Evolutionary conservation across 1,140 invertebrate species (phyloP).

Genomic region (Ceratina japonica): DNA sequence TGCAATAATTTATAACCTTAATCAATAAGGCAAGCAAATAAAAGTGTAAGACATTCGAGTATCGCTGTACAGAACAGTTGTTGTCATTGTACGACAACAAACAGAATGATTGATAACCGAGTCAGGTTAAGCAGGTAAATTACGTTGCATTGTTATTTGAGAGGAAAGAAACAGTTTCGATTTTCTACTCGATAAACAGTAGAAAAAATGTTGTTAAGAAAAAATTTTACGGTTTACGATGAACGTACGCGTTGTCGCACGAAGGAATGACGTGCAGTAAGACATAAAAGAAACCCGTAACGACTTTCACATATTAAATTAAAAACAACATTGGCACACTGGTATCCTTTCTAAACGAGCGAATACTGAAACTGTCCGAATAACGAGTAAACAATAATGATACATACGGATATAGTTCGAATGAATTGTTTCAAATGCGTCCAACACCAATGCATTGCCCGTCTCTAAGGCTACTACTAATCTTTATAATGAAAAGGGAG

Average conservation of each 20-base stretch:
- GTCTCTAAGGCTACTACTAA: constrained; percentile 14
- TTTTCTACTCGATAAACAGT: constrained; percentile 1
- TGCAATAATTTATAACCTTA: constrained; percentile 28
- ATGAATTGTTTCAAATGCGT: constrained; percentile 8
- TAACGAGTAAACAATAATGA: constrained; percentile 6
- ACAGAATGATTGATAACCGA: neutral
- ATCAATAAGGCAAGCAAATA: neutral
- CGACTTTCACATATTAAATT: neutral
- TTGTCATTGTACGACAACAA: neutral
- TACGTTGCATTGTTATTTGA: neutral
- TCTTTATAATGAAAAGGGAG: constrained; percentile 11
- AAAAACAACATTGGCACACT: constrained; percentile 3
- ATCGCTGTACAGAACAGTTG: neutral
- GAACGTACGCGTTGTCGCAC: neutral
- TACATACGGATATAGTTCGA: constrained; percentile 16
- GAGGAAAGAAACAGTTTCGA: neutral
- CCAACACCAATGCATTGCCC: constrained; percentile 24
- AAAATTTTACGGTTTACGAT: neutral
- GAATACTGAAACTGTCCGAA: constrained; percentile 4
- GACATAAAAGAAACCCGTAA: neutral
- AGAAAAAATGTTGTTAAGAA: neutral
- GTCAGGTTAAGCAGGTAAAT: neutral
- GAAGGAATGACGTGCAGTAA: neutral
- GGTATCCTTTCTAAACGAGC: constrained; percentile 10
- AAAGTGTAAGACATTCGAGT: neutral